Base-by-base conservation (phyloP, 2,113 vertebrate genomes). In the Scomber japonicus region DNA sequence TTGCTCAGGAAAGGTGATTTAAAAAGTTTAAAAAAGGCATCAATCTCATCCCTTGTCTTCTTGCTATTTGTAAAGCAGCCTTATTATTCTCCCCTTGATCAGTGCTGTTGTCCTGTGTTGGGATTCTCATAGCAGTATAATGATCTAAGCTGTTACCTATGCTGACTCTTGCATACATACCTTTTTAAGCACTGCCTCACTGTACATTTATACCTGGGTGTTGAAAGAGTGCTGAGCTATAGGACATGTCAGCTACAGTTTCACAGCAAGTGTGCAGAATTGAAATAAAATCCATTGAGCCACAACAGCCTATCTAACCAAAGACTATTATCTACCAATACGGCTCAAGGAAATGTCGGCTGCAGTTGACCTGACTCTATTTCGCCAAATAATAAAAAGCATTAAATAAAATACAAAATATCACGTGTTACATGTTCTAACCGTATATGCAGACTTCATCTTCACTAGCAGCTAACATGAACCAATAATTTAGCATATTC, bases 1-100 rank as follows among this genome's bases (percentile, higher is more conserved):
- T 81, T 50, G 46, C 82, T 81, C 63, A 46, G 30, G 82, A 64
- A 31, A 64, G 73, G 66, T 82, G 69, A 64, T 81, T 87, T 65
- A 45, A 73, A 54, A 83, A 55, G 16, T 61, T 30, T 67, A 61
- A 70, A 46, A 67, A 78, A 67, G 59, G n/a, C 55, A 62, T 53
- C 62, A 60, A 14, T 78, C 19, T 64, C 45, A 61, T 4, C 30
- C n/a, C 13, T 63, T 56, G 61, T 73, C 68, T 76, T 57, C 14
- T 21, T 72, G 57, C 35, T 40, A 40, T 40, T 40, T 6, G 72
- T n/a, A 54, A 3, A 78, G 71, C 51, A 49, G 30, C 15, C 31
- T 4, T 19, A 48, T 46, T 54, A 44, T 27, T 11, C 6, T 56
- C 3, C 4, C 9, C 53, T 60, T 51, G n/a, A 49, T 50, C 5